Evolutionary conservation across 2,888 invertebrate species (phyloP), one percentile per base, ranked within the genome.

Genomic region (Argyresthia goedartella): DNA sequence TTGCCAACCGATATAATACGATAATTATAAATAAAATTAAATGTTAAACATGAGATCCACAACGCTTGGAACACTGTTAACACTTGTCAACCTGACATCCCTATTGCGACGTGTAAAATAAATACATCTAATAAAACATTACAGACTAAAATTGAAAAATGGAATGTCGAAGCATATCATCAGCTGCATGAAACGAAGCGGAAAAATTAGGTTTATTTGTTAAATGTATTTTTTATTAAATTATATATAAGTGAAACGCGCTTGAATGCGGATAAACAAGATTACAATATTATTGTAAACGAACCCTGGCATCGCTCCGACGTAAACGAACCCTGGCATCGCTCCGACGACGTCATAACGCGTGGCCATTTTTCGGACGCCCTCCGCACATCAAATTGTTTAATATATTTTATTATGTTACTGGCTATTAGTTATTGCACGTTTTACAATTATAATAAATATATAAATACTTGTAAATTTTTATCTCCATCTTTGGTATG

Each of bases 401-500:
- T 78, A 80, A 78, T 82, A 80, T 80, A 78, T 81, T 81, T 80
- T 71, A 76, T 77, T 82, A 81, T 81, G 81, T 86, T 85, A 85
- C 77, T 72, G 79, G 67, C 85, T 87, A 87, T 86, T 80, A 84
- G 74, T 87, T 87, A 87, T 87, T 87, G 87, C 87, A 87, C 87
- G 77, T 82, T 86, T 87, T 86, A 85, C 77, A 84, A 82, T 82
- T 81, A 84, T 76, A 84, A 85, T 87, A 85, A 84, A 86, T 85
- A 85, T 84, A 86, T 85, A 85, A 85, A 84, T 86, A 86, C 81
- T 86, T 86, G 84, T 84, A 85, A 82, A 82, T 84, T 84, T 76
- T 70, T 72, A 74, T 82, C 73, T 81, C 70, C 81, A 79, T 82
- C 75, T 85, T 81, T 81, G 78, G 81, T 84, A 81, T 80, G 79